These are phyloP conservation scores for Myotis brandtii DNA, from an alignment of 2,113 vertebrate species.

Conservation along the genomic window DNA sequence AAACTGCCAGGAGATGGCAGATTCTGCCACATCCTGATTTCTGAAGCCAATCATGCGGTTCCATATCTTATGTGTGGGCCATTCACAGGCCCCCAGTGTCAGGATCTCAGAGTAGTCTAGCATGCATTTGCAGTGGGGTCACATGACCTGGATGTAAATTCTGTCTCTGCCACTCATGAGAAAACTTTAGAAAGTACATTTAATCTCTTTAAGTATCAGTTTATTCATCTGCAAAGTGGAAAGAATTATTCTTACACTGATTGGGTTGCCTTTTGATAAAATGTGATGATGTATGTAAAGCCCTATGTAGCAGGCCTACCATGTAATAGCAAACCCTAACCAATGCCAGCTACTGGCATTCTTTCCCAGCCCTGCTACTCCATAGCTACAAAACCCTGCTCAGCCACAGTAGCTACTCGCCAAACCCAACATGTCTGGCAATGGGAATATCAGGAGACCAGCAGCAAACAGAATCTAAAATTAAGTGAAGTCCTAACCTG, in stretches of 20 bases:
- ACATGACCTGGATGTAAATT: not conserved
- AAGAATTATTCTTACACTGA: not conserved
- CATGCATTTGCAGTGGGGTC: not conserved
- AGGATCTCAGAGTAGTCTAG: not conserved
- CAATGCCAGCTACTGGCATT: no score
- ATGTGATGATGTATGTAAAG: not conserved
- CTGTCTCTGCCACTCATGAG: not conserved
- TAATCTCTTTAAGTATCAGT: not conserved
- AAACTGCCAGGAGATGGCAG: no score
- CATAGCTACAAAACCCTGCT: no score
- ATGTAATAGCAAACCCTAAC: not conserved
- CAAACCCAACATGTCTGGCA: not conserved
- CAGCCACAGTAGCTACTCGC: not conserved
- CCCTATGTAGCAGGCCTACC: not conserved
- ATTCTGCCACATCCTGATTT: no score
- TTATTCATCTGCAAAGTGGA: not conserved
- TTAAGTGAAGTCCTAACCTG: not conserved
- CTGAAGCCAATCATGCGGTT: no score
- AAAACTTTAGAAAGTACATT: not conserved
- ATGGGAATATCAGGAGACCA: not conserved
- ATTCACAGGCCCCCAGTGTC: no score
- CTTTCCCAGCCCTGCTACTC: no score
- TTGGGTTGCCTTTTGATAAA: not conserved
- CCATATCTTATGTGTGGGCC: no score
- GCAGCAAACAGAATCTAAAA: not conserved